A percentile compares a stretch with the other conserved stretches of the same genome.
Evolutionary conservation across 2,113 vertebrate species (phyloP).

Genomic region (Chlamydotis undulata): DNA sequence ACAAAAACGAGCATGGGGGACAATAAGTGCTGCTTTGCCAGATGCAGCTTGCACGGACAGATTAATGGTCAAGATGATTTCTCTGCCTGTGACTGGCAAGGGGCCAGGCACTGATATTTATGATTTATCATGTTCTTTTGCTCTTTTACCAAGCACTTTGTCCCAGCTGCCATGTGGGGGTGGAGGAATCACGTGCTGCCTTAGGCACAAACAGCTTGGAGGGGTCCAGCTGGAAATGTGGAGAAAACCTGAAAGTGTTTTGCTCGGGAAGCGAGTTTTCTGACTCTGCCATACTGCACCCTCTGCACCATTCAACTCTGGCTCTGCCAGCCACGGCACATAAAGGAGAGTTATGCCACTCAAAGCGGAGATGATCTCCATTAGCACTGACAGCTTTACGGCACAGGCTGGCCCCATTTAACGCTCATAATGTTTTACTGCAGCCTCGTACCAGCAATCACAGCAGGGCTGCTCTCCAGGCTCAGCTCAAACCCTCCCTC

Average conservation of each 20-base stretch:
- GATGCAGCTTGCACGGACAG: background rate
- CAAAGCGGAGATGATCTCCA: background rate
- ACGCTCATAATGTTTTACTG: background rate
- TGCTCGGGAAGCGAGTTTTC: background rate
- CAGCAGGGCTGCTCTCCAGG: background rate
- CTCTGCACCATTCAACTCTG: background rate
- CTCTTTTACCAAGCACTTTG: background rate
- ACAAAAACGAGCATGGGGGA: background rate
- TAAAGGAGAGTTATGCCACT: background rate
- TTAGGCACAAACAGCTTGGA: background rate
- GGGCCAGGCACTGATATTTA: slow-evolving; percentile 23
- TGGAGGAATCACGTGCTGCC: background rate
- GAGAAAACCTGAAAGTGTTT: background rate
- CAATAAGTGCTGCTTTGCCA: background rate
- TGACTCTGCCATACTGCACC: background rate
- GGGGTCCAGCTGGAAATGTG: background rate
- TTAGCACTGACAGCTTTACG: slow-evolving; percentile 32
- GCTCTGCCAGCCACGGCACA: background rate
- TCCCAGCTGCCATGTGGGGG: slow-evolving; percentile 14
- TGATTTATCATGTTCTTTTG: background rate
- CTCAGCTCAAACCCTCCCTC: background rate
- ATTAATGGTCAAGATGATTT: background rate
- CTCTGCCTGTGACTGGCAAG: slow-evolving; percentile 33
- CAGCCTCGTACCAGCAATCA: background rate
- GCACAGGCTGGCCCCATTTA: background rate